Conservation (phyloP, 2,113 vertebrate species). For the Clarias gariepinus region DNA sequence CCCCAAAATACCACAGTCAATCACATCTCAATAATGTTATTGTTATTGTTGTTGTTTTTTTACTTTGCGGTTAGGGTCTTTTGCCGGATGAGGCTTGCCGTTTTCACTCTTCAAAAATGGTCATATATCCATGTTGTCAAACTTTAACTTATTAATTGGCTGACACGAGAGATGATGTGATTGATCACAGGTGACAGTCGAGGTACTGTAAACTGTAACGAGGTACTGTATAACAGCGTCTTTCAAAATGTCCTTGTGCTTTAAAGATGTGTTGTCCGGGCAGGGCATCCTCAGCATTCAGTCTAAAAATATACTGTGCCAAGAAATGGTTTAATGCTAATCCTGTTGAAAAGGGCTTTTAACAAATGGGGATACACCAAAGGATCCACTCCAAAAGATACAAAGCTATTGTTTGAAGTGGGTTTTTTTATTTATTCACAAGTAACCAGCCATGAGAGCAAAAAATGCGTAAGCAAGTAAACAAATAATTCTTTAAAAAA, state of each 20-base stretch:
- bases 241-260: neutral
- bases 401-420: neutral
- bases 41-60: no score
- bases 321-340: neutral
- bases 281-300: neutral
- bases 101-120: no score
- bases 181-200: no score
- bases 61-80: no score
- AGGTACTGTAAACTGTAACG: no score
- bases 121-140: no score
- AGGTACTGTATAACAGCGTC: no score
- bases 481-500: neutral
- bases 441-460: neutral
- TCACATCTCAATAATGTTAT: no score
- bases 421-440: neutral
- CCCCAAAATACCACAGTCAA: no score
- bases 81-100: no score
- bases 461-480: neutral
- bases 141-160: no score
- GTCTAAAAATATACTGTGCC: neutral
- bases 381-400: neutral
- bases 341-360: neutral
- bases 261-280: neutral
- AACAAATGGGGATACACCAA: neutral
- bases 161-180: no score